A percentile compares a stretch with the other conserved stretches of the same genome.
Evolutionary conservation across 2,888 invertebrate genomes (phyloP).

Genomic region (Aporophyla nigra): DNA sequence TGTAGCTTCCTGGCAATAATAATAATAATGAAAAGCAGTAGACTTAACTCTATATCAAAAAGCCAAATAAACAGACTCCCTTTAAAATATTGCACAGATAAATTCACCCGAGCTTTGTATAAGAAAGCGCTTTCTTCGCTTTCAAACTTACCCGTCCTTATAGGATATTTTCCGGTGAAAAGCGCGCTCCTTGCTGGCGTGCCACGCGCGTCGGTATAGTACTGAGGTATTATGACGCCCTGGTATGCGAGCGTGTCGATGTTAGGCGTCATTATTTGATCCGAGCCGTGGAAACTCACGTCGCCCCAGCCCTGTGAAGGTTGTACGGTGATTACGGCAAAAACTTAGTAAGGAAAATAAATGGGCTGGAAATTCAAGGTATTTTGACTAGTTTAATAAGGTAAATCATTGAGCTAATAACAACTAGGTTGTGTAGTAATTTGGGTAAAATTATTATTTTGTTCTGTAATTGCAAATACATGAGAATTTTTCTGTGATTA

Average conservation of each 20-base stretch:
- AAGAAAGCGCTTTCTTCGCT: slow-evolving; percentile 59
- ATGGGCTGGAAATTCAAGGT: slow-evolving; percentile 5
- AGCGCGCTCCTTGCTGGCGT: slow-evolving; percentile 95
- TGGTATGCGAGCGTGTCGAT: slow-evolving; percentile 95
- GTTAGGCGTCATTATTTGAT: slow-evolving; percentile 96
- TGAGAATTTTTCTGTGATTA: too few species aligned
- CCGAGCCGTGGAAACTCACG: slow-evolving; percentile 95
- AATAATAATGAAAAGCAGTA: slow-evolving; percentile 1
- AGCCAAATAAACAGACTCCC: slow-evolving; percentile 50
- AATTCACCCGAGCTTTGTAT: slow-evolving; percentile 42
- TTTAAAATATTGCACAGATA: slow-evolving; percentile 56
- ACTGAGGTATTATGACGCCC: slow-evolving; percentile 95
- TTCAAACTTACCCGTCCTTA: slow-evolving; percentile 91
- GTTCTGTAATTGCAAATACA: neutral
- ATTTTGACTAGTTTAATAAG: neutral
- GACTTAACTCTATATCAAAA: slow-evolving; percentile 30
- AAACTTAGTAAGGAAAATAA: slow-evolving; percentile 26
- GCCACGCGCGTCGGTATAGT: slow-evolving; percentile 95
- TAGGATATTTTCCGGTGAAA: slow-evolving; percentile 95
- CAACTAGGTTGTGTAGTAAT: neutral
- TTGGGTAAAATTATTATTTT: neutral
- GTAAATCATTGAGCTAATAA: neutral
- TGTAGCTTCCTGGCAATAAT: neutral
- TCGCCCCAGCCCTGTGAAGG: slow-evolving; percentile 96
- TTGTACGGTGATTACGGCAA: slow-evolving; percentile 10